Conservation (phyloP, 92 coral and sea anemone genomes). For the Epizoanthus illoricatus region DNA sequence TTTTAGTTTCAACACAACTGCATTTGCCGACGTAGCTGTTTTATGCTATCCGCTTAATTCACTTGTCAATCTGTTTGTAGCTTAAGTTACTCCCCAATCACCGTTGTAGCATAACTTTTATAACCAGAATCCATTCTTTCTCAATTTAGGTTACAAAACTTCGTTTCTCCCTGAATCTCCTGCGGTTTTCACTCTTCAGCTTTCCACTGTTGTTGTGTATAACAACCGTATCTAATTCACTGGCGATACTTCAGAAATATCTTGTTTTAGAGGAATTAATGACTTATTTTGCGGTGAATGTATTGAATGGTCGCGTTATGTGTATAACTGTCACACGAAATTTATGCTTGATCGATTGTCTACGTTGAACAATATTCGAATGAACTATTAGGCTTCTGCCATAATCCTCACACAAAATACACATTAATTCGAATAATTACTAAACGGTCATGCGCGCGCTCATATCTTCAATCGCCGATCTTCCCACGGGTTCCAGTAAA, state of each 20-base stretch:
- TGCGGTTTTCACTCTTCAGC: background rate
- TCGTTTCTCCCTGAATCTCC: background rate
- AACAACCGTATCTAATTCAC: background rate
- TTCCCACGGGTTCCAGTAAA: too few species aligned
- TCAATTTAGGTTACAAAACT: background rate
- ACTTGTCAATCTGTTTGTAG: background rate
- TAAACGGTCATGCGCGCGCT: background rate
- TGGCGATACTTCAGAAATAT: background rate
- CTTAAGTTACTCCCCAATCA: background rate
- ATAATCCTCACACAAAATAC: background rate
- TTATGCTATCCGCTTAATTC: background rate
- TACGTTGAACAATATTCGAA: background rate
- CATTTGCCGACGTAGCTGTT: background rate
- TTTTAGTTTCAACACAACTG: background rate
- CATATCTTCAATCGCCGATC: background rate
- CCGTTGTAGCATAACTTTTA: background rate
- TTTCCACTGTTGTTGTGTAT: background rate
- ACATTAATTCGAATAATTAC: constrained; percentile 6
- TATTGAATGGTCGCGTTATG: background rate
- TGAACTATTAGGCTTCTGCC: background rate
- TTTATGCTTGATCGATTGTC: background rate
- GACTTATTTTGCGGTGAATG: too few species aligned
- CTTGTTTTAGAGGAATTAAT: background rate
- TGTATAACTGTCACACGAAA: background rate
- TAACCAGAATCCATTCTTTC: constrained; percentile 7